These are phyloP conservation scores for Thryonomys swinderianus DNA, from an alignment of 2,113 vertebrate genomes.

Conservation along the genomic window DNA sequence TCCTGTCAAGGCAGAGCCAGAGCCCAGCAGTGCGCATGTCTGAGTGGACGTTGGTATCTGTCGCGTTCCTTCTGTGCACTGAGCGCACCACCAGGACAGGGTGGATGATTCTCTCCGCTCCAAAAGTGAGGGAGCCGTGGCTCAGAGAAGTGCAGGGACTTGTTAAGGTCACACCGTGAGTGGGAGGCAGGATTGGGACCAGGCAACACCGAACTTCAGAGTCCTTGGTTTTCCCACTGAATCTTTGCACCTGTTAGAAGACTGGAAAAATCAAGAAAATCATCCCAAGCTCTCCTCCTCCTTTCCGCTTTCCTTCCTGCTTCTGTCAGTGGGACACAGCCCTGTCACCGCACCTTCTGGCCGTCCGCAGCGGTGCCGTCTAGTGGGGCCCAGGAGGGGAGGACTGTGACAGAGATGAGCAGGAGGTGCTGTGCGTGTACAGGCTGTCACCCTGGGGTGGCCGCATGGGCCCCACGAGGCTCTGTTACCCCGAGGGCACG, in stretches of 20 bases:
- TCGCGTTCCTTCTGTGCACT: fast-evolving
- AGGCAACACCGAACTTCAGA: neutral
- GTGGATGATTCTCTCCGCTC: neutral
- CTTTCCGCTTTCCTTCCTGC: neutral
- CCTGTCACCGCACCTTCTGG: neutral
- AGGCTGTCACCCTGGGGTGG: neutral
- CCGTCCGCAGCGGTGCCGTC: neutral
- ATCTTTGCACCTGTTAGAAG: neutral
- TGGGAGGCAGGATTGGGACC: neutral
- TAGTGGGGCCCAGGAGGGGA: neutral
- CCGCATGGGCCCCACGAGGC: neutral
- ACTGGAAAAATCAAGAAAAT: neutral
- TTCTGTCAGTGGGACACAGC: neutral
- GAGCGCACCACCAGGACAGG: neutral
- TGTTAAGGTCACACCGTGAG: neutral
- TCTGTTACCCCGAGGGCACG: neutral
- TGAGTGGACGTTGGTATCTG: neutral
- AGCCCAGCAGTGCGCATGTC: neutral
- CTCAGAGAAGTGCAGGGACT: neutral
- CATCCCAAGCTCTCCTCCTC: neutral
- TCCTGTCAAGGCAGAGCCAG: neutral
- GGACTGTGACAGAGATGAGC: neutral
- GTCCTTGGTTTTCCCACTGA: neutral
- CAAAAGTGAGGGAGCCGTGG: neutral
- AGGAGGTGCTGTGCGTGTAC: neutral